Evolutionary conservation across 2,888 invertebrate species (phyloP).

Genomic region (Drosophila histrio): DNA sequence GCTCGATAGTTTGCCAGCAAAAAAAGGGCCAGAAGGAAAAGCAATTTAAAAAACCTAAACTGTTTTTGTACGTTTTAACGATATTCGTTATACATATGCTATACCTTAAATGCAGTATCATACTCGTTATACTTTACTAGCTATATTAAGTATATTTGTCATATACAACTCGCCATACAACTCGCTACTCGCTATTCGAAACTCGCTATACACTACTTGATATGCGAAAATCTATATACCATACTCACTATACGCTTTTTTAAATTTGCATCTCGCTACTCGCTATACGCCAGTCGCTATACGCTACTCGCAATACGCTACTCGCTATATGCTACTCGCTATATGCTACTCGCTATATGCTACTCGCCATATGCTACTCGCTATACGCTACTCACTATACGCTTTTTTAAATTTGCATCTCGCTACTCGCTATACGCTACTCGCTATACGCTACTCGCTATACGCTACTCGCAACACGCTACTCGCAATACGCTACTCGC

Average conservation of each 20-base stretch:
- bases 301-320: not conserved
- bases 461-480: not conserved
- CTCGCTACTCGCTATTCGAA: not conserved
- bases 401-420: too few relatives aligned
- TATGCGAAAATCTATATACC: too few relatives aligned
- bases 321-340: not conserved
- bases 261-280: too few relatives aligned
- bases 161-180: too few relatives aligned
- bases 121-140: not conserved
- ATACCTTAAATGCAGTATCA: too few relatives aligned
- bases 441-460: not conserved
- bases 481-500: not conserved
- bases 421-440: not conserved
- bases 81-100: too few relatives aligned
- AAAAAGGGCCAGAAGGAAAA: not conserved
- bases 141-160: not conserved
- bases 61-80: too few relatives aligned
- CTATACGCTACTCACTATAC: not conserved
- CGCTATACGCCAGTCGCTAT: not conserved
- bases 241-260: not conserved
- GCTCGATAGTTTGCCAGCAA: not conserved
- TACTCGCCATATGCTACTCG: not conserved
- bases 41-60: not conserved
- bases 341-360: not conserved
- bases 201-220: not conserved